phyloP scores from a whole-genome alignment of 2,113 vertebrate genomes.

The Rhinoderma darwinii region DNA sequence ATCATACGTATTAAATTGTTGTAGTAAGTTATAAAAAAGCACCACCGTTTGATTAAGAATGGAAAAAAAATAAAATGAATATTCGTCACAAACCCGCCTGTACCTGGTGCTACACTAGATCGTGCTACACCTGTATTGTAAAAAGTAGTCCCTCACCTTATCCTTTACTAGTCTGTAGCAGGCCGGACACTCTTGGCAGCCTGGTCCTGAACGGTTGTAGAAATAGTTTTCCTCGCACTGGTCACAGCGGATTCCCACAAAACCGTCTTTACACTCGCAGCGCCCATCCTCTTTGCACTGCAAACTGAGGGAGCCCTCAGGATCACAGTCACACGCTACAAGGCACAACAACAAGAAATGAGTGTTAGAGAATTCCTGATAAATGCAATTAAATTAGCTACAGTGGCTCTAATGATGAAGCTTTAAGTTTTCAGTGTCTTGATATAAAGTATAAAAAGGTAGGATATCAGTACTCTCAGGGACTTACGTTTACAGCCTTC shows the following conservation, averaged over 20 bases:
- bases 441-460: no score
- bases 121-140: neutral
- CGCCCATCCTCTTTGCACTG: constrained; percentile 87
- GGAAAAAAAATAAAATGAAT: neutral
- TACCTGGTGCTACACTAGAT: neutral
- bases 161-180: constrained; percentile 94
- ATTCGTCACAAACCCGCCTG: no score
- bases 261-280: constrained; percentile 89
- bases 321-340: constrained; percentile 93
- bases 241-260: constrained; percentile 91
- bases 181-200: constrained; percentile 94
- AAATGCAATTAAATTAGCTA: no score
- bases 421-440: no score
- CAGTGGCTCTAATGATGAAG: neutral
- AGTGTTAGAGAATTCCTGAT: neutral
- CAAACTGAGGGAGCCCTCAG: constrained; percentile 82
- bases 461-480: no score
- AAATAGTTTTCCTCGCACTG: constrained; percentile 98
- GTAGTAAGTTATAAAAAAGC: no score
- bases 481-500: constrained; percentile 96
- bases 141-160: constrained; percentile 77
- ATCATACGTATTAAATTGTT: no score
- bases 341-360: constrained; percentile 35
- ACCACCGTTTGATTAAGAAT: neutral
- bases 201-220: constrained; percentile 90